These are phyloP conservation scores for Lepus europaeus DNA, from an alignment of 2,113 vertebrate genomes.

Conservation along the genomic window DNA sequence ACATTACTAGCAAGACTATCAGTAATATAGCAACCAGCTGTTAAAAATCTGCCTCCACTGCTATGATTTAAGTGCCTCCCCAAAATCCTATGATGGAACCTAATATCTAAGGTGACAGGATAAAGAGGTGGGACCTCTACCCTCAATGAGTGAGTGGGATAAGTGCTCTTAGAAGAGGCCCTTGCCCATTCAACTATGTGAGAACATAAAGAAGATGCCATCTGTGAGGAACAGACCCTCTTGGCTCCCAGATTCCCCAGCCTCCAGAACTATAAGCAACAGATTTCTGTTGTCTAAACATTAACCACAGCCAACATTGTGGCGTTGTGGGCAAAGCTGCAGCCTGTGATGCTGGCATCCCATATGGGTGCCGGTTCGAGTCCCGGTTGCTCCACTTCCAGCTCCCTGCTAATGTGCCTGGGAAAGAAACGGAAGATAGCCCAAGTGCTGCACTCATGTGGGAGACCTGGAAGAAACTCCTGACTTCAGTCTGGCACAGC, in stretches of 20 bases:
- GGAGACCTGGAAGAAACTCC: too few species aligned
- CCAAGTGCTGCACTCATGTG: too few species aligned
- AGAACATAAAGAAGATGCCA: not conserved
- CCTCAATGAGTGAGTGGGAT: not conserved
- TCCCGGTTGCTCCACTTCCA: too few species aligned
- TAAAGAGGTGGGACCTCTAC: not conserved
- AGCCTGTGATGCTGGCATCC: too few species aligned
- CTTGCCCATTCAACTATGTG: not conserved
- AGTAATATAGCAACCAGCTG: not conserved
- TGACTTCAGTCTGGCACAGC: too few species aligned
- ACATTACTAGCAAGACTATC: not conserved
- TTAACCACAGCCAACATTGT: not conserved
- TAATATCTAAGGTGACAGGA: not conserved
- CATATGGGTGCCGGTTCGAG: too few species aligned
- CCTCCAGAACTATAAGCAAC: not conserved
- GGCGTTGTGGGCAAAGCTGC: too few species aligned
- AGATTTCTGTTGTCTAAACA: not conserved
- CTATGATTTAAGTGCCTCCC: not conserved
- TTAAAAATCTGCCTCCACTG: not conserved
- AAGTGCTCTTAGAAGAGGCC: not conserved
- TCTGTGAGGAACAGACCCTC: not conserved
- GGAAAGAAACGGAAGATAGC: too few species aligned
- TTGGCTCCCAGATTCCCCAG: not conserved
- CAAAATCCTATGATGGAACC: not conserved
- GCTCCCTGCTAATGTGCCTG: too few species aligned